A percentile compares a stretch with the other conserved stretches of the same genome.
These are phyloP conservation scores for Leptonema lineaticorne DNA, from an alignment of 1,140 invertebrate species.

Conservation along the genomic window DNA sequence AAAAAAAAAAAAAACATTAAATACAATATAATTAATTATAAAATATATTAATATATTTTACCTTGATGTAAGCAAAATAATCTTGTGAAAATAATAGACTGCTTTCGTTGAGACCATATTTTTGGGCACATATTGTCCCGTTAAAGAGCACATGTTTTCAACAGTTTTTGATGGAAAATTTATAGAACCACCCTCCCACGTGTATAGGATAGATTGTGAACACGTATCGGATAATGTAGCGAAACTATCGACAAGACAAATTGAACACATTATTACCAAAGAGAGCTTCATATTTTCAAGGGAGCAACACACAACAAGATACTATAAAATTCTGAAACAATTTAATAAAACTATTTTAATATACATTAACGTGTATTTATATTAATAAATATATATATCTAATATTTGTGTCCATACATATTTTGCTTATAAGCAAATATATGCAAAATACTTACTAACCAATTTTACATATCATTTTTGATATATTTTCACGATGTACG, in stretches of 20 bases:
- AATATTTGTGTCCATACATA: too few species aligned
- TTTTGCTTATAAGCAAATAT: too few species aligned
- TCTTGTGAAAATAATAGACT: slow-evolving; percentile 57
- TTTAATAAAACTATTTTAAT: neutral
- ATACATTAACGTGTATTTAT: neutral
- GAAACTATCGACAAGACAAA: neutral
- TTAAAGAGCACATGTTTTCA: slow-evolving; percentile 46
- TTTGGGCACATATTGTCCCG: slow-evolving; percentile 58
- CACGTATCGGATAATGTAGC: neutral
- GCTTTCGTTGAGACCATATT: slow-evolving; percentile 61
- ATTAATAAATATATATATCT: neutral
- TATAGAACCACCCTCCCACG: slow-evolving; percentile 32
- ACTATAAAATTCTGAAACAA: neutral
- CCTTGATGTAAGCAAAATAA: slow-evolving; percentile 47
- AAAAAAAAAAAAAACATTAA: neutral
- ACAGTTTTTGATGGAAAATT: slow-evolving; percentile 15
- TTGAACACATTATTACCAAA: neutral
- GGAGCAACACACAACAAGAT: too few species aligned
- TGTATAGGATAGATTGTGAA: neutral
- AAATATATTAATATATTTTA: neutral
- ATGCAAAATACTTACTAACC: too few species aligned
- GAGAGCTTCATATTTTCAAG: neutral
- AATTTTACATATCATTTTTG: too few species aligned
- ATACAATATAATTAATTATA: neutral
- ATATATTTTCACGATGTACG: neutral